phyloP scores from a whole-genome alignment of 2,113 vertebrate species.

The Archilochus colubris region DNA sequence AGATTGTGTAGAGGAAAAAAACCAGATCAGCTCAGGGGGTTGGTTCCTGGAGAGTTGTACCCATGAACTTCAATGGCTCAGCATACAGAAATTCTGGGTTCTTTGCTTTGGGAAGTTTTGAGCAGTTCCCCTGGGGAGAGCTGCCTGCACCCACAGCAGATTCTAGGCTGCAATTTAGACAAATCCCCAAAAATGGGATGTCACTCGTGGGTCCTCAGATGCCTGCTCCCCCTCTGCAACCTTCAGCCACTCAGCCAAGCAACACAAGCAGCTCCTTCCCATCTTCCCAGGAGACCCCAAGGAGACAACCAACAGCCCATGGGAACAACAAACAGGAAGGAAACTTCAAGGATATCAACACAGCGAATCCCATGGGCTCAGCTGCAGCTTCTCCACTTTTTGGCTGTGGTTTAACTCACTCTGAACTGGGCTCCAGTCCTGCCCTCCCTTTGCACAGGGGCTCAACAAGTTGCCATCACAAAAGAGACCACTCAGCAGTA shows the following conservation, averaged over 20 bases:
- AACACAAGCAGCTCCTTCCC: constrained; percentile 18
- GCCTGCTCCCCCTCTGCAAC: not conserved
- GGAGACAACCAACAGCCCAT: constrained; percentile 74
- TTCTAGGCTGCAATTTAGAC: not conserved
- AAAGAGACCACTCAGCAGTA: not conserved
- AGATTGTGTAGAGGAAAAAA: not conserved
- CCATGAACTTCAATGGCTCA: not conserved
- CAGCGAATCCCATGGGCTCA: not conserved
- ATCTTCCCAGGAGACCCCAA: constrained; percentile 24
- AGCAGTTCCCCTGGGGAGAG: not conserved
- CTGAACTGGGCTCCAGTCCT: not conserved
- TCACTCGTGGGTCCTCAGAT: not conserved
- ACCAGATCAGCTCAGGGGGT: not conserved
- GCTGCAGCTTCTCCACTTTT: not conserved
- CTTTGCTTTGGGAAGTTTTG: no score
- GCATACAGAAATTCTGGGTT: not conserved
- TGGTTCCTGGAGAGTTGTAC: not conserved
- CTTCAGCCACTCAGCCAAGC: constrained; percentile 20
- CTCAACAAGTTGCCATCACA: not conserved
- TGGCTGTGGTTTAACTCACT: not conserved
- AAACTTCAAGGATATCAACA: not conserved
- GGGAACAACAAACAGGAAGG: constrained; percentile 63
- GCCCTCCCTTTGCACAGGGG: not conserved
- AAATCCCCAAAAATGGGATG: not conserved
- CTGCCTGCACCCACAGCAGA: not conserved